Evolutionary conservation across 2,888 invertebrate genomes (phyloP), one percentile per base, ranked within the genome.

Genomic region (Xestia ashworthii): DNA sequence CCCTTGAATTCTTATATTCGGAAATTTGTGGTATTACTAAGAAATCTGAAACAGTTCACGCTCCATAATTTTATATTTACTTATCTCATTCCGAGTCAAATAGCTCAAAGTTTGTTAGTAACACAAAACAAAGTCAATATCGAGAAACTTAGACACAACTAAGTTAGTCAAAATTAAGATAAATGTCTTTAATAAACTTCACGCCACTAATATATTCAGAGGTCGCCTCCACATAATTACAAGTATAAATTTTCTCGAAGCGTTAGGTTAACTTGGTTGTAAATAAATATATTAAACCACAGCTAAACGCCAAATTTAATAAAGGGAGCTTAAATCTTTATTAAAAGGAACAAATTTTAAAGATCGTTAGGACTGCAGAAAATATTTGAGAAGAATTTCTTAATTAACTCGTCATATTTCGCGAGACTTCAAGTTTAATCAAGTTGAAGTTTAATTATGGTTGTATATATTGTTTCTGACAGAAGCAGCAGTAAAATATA

Each of bases 181-280:
- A 90, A 92, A 92, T 89, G 90, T 79, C 80, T 90, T 90, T 92
- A 90, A 91, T 92, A 92, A 91, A 88, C 82, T 83, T 88, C 76
- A 83, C 68, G 76, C 81, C 74, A 81, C 72, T 86, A 85, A 86
- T 88, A 87, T 90, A 88, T 89, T 88, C 86, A 71, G 74, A 77
- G 83, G 86, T 84, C 85, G 87, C 84, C 77, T 65, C 81, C 79
- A 87, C 83, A 84, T 88, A 89, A 91, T 90, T 90, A 87, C 89
- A 82, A 84, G 88, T 86, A 90, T 92, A 92, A 92, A 92, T 92
- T 90, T 82, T 83, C 74, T 82, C 67, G 60, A 80, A 60, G 71
- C 77, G 79, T 81, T 78, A 78, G 71, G 74, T 85, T 83, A 78
- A 78, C 82, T 84, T 69, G 71, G 74, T 80, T 83, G 80, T 86